Base-by-base conservation (phyloP, 2,888 invertebrate species). In the Sycophila texana region DNA sequence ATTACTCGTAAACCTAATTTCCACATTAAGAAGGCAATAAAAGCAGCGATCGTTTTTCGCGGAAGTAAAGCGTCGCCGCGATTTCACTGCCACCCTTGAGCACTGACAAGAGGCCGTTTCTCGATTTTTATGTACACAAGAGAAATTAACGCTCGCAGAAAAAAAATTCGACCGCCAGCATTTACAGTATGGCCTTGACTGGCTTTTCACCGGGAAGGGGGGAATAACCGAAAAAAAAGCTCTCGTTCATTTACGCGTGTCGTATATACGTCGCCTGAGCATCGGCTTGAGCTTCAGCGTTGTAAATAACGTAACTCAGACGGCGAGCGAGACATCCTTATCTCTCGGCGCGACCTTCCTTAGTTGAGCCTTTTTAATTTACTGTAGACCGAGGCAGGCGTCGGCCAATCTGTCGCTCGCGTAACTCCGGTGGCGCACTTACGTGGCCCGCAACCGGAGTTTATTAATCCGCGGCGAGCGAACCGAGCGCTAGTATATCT, bases 341-440 rank as follows among this genome's bases (percentile, higher is more conserved):
- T 63, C 63, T 63, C 63, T 39, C 47, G 63, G 18, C 57, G 63
- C 63, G 63, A n/a, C 63, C 63, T 63, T 63, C 63, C 47, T 7
- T 12, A 26, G 5, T 18, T 63, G 47, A 63, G 63, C 63, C 63
- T 63, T 63, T 63, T 63, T 47, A 63, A 63, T 63, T 63, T 63
- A 47, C 63, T 26, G 26, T 26, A 18, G 47, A 63, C 18, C 18
- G 39, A 63, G 18, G 63, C 63, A 18, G 63, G n/a, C 63, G 30
- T 39, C 39, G 39, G 39, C 39, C 39, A 7, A 39, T 39, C 39
- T 10, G 39, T 12, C 47, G 63, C 39, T n/a, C 30, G 63, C 39
- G 63, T 63, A 30, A 18, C 63, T 63, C 63, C 39, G 39, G 53
- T 53, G 53, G 53, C n/a, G 53, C n/a, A 16, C 16, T 53, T 53